Conservation (phyloP, 1,140 invertebrate species). For the Lordiphosa stackelbergi region DNA sequence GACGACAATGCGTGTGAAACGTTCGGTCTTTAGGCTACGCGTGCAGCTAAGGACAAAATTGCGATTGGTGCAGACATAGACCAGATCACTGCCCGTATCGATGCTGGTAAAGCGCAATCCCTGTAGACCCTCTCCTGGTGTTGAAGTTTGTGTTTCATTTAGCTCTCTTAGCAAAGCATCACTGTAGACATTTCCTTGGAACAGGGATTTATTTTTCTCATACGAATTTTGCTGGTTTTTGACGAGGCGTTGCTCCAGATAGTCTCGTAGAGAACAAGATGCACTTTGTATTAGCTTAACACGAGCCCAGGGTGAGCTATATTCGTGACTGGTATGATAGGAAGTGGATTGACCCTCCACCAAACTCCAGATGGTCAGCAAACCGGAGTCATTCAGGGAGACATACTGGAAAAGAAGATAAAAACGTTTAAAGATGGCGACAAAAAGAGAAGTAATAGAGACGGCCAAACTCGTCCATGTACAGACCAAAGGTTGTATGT, state of each 20-base stretch:
- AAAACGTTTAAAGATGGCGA: neutral
- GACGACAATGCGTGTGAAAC: constrained; percentile 54
- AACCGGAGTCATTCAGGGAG: constrained; percentile 67
- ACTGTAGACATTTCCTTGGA: constrained; percentile 72
- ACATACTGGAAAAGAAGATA: constrained; percentile 44
- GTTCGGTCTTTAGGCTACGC: constrained; percentile 59
- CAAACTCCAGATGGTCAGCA: constrained; percentile 70
- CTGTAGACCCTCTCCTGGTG: constrained; percentile 35
- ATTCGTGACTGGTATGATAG: constrained; percentile 42
- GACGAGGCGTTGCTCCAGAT: constrained; percentile 45
- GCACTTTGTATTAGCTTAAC: constrained; percentile 70
- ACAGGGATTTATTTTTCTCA: constrained; percentile 66
- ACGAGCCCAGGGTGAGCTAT: constrained; percentile 66
- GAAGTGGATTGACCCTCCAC: constrained; percentile 34
- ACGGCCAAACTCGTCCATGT: too few relatives aligned
- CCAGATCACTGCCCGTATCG: constrained; percentile 56
- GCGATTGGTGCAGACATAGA: constrained; percentile 72
- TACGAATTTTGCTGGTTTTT: constrained; percentile 46
- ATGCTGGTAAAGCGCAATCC: constrained; percentile 67
- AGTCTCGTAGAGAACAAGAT: constrained; percentile 56
- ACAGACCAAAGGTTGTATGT: too few relatives aligned
- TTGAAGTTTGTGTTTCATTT: constrained; percentile 49
- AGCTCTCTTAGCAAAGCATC: constrained; percentile 65
- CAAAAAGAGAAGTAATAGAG: too few relatives aligned
- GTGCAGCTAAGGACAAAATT: constrained; percentile 72